Conservation (phyloP, 2,888 invertebrate species). For the Drosophila gaucha region DNA sequence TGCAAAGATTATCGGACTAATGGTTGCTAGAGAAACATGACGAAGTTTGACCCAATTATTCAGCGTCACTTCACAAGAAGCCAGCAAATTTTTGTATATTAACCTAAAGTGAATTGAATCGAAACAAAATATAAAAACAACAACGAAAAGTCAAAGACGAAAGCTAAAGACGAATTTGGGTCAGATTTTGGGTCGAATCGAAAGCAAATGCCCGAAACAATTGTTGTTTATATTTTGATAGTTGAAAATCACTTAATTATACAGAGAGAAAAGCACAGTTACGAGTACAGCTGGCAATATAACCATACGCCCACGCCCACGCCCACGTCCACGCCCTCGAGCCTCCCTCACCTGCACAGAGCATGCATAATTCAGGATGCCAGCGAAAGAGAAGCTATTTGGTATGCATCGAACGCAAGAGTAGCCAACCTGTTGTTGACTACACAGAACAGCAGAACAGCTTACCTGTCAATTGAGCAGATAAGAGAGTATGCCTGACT, state of each 20-base stretch:
- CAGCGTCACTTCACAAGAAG: constrained; percentile 37
- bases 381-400: constrained; percentile 19
- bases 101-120: constrained; percentile 48
- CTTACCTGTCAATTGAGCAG: constrained; percentile 14
- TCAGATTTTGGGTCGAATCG: constrained; percentile 46
- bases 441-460: constrained; percentile 10
- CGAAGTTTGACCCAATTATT: constrained; percentile 49
- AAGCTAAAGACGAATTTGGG: constrained; percentile 32
- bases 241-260: constrained; percentile 34
- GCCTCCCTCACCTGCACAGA: neutral
- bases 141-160: constrained; percentile 5
- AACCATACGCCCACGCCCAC: constrained; percentile 4
- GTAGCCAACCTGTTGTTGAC: constrained; percentile 43
- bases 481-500: neutral
- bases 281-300: constrained; percentile 3
- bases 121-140: constrained; percentile 22
- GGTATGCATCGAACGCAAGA: constrained; percentile 29
- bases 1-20: constrained; percentile 50
- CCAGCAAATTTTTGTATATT: constrained; percentile 45
- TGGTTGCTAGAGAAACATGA: constrained; percentile 21
- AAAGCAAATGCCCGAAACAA: constrained; percentile 28
- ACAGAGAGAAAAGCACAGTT: constrained; percentile 27
- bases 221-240: constrained; percentile 55
- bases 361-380: constrained; percentile 9
- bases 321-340: neutral